Conservation (phyloP, 1,140 invertebrate species). For the Proales similis region DNA sequence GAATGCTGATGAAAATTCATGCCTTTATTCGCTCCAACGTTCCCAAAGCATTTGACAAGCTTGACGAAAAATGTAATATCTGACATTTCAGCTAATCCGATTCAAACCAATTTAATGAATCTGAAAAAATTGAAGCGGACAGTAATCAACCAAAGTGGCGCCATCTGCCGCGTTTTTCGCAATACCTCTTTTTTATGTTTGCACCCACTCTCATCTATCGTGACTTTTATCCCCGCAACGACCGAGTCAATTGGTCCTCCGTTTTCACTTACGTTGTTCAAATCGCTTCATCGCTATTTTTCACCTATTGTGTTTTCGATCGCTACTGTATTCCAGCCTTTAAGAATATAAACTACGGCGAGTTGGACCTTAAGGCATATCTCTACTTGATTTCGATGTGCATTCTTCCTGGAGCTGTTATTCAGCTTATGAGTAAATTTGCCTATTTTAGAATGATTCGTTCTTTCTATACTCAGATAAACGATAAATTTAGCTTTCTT, state of each 20-base stretch:
- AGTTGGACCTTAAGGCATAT: conserved; percentile 58
- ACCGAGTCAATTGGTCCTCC: conserved; percentile 65
- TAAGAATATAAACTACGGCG: conserved; percentile 61
- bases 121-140: conserved; percentile 30
- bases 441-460: neutral
- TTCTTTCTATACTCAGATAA: neutral
- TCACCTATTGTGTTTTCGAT: conserved; percentile 69
- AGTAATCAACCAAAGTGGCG: conserved; percentile 1
- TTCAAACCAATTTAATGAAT: neutral
- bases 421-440: conserved; percentile 60
- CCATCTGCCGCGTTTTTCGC: conserved; percentile 61
- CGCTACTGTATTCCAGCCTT: conserved; percentile 66
- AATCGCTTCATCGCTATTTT: conserved; percentile 67
- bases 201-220: conserved; percentile 77
- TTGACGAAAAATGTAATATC: too few relatives aligned
- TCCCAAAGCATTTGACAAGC: conserved; percentile 47
- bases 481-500: conserved; percentile 65
- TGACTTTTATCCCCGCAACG: conserved; percentile 67
- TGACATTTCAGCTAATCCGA: neutral
- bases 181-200: conserved; percentile 77
- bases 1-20: conserved; percentile 76
- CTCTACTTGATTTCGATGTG: conserved; percentile 64
- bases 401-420: conserved; percentile 66
- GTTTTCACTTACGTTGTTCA: conserved; percentile 66
- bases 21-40: conserved; percentile 67